phyloP scores from a whole-genome alignment of 2,888 invertebrate genomes.

The Polydrusus pterygomalis region DNA sequence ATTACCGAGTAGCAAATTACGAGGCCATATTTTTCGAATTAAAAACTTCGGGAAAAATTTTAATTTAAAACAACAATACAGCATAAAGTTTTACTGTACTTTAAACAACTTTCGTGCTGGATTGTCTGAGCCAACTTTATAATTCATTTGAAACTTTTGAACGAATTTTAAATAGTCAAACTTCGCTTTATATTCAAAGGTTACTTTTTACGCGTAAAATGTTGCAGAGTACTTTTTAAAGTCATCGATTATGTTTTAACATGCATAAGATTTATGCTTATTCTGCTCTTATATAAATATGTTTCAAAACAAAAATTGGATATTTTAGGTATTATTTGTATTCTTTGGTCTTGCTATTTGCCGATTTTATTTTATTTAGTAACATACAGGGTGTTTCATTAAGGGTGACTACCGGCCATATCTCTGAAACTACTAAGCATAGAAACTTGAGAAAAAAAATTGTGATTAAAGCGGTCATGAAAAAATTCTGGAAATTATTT shows the following conservation, averaged over 20 bases:
- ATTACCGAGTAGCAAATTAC: neutral
- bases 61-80: slow-evolving; percentile 4
- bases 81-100: slow-evolving; percentile 10
- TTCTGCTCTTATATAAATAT: too few relatives aligned
- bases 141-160: slow-evolving; percentile 10
- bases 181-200: neutral
- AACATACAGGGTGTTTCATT: too few relatives aligned
- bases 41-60: slow-evolving; percentile 1
- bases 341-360: too few relatives aligned
- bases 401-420: too few relatives aligned
- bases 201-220: neutral
- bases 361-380: too few relatives aligned
- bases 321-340: too few relatives aligned
- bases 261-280: neutral
- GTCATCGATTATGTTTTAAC: neutral
- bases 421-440: too few relatives aligned
- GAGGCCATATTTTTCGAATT: neutral
- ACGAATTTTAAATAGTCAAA: slow-evolving; percentile 5
- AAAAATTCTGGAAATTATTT: too few relatives aligned
- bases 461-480: too few relatives aligned
- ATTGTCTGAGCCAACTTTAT: neutral
- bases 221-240: neutral
- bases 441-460: too few relatives aligned
- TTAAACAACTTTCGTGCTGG: slow-evolving; percentile 10
- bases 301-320: too few relatives aligned